These are phyloP conservation scores for Philaethria dido DNA, from an alignment of 2,888 invertebrate genomes.

Conservation along the genomic window DNA sequence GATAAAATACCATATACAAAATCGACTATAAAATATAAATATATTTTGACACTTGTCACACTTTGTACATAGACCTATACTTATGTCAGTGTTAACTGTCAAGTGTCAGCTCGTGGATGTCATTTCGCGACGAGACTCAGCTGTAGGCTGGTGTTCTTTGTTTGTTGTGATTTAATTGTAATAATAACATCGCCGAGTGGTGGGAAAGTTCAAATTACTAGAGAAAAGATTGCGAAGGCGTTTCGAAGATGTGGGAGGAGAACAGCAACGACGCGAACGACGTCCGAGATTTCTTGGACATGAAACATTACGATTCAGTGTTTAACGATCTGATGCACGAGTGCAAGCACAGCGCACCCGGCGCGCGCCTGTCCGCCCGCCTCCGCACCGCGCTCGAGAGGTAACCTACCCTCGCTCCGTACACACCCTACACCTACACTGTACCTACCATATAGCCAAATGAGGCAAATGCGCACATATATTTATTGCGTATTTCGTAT, in stretches of 20 bases:
- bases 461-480: not conserved
- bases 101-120: not conserved
- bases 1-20: too few species aligned
- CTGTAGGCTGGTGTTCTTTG: not conserved
- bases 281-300: slow-evolving; percentile 34
- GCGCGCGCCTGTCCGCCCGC: slow-evolving; percentile 84
- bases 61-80: too few species aligned
- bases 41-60: not conserved
- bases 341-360: slow-evolving; percentile 87
- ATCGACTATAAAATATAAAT: too few species aligned
- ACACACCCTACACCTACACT: too few species aligned
- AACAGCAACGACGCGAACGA: slow-evolving; percentile 20
- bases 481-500: not conserved
- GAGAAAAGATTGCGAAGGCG: not conserved
- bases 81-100: not conserved
- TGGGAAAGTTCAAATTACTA: not conserved
- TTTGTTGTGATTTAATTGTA: slow-evolving; percentile 1
- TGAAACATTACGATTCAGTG: slow-evolving; percentile 55
- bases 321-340: slow-evolving; percentile 87
- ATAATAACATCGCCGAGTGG: not conserved
- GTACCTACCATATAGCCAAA: too few species aligned
- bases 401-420: slow-evolving; percentile 51
- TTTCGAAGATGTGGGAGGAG: slow-evolving; percentile 39
- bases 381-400: slow-evolving; percentile 70
- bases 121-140: slow-evolving; percentile 10